These are phyloP conservation scores for Ptiloglossa arizonensis DNA, from an alignment of 1,140 invertebrate genomes.

Conservation along the genomic window DNA sequence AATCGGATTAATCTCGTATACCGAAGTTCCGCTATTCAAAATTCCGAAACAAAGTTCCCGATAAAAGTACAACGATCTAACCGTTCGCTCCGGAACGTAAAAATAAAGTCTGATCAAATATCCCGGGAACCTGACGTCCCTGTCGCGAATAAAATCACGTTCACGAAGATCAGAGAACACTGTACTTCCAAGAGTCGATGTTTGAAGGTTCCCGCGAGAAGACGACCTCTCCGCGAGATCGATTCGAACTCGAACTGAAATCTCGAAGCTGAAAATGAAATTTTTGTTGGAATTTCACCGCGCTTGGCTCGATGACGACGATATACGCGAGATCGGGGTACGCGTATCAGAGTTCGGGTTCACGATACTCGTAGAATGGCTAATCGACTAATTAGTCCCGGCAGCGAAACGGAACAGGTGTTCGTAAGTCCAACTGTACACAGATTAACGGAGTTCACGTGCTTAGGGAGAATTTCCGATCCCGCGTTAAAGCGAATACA, in stretches of 20 bases:
- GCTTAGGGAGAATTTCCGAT: conserved; percentile 61
- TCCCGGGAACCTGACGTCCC: too few relatives aligned
- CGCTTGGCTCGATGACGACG: not conserved
- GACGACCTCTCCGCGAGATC: too few relatives aligned
- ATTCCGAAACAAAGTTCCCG: too few relatives aligned
- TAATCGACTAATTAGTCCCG: conserved; percentile 71
- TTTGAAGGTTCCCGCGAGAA: too few relatives aligned
- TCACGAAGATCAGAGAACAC: too few relatives aligned
- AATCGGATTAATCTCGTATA: too few relatives aligned
- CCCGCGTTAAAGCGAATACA: conserved; percentile 66
- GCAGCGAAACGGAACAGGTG: conserved; percentile 72
- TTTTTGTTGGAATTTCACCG: not conserved
- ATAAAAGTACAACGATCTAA: not conserved
- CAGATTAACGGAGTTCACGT: conserved; percentile 70
- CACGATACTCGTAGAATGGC: conserved; percentile 39
- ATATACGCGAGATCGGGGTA: not conserved
- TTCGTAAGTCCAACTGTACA: conserved; percentile 64
- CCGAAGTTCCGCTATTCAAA: too few relatives aligned
- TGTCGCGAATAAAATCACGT: too few relatives aligned
- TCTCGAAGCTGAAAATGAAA: too few relatives aligned
- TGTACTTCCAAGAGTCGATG: too few relatives aligned
- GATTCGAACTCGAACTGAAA: not conserved
- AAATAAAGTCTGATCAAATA: too few relatives aligned
- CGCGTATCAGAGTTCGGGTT: not conserved
- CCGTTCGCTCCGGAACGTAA: too few relatives aligned